These are phyloP conservation scores for Apamea monoglypha DNA, from an alignment of 2,888 invertebrate genomes.

Conservation along the genomic window DNA sequence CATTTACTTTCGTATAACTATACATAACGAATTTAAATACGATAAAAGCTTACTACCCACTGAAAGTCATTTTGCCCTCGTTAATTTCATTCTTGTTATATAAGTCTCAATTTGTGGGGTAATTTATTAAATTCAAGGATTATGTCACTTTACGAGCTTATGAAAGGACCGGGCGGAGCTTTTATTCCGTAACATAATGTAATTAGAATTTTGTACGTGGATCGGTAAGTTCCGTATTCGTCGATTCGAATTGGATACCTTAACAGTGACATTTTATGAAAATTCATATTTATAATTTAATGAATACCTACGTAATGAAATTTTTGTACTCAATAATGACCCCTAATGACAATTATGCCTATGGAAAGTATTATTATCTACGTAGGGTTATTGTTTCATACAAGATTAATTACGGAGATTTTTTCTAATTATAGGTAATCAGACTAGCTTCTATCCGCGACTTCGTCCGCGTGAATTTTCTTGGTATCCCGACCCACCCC, in stretches of 20 bases:
- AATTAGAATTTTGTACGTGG: constrained; percentile 60
- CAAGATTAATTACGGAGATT: background rate
- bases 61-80: constrained; percentile 52
- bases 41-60: constrained; percentile 39
- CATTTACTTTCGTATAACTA: constrained; percentile 25
- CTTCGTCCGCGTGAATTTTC: no score
- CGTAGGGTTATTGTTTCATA: constrained; percentile 2
- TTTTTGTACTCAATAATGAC: constrained; percentile 24
- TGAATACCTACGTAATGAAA: constrained; percentile 20
- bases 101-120: constrained; percentile 58
- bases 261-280: constrained; percentile 44
- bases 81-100: constrained; percentile 58
- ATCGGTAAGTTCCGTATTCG: constrained; percentile 45
- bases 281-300: constrained; percentile 53
- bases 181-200: constrained; percentile 53
- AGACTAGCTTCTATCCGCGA: background rate
- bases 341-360: background rate
- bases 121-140: constrained; percentile 64
- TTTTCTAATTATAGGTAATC: background rate
- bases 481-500: no score
- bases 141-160: constrained; percentile 52
- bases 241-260: constrained; percentile 52
- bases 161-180: constrained; percentile 46
- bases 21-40: constrained; percentile 26
- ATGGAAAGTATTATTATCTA: background rate